Percentiles rank a stretch among this genome's conserved stretches.
phyloP scores from a whole-genome alignment of 2,797 vertebrate species.

The Gila robusta region DNA sequence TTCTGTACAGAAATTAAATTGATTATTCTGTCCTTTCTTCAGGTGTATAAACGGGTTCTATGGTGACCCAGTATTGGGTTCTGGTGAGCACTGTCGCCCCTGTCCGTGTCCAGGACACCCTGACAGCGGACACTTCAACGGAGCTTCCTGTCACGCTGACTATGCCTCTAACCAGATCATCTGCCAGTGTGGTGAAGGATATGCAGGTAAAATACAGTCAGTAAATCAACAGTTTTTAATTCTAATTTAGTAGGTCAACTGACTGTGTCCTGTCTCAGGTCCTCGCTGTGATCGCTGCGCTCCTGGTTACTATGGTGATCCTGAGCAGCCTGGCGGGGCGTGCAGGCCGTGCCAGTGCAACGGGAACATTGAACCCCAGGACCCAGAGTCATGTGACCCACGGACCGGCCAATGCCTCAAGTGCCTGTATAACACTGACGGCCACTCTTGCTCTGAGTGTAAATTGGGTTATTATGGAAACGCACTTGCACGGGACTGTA shows the following conservation, averaged over 20 bases:
- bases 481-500: slow-evolving; percentile 83
- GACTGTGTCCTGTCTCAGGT: slow-evolving; percentile 70
- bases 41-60: slow-evolving; percentile 87
- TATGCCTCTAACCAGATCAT: slow-evolving; percentile 79
- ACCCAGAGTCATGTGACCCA: slow-evolving; percentile 84
- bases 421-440: slow-evolving; percentile 85
- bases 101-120: slow-evolving; percentile 87
- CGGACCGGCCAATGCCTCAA: slow-evolving; percentile 82
- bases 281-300: slow-evolving; percentile 84
- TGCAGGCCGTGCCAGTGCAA: slow-evolving; percentile 86
- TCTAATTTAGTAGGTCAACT: not conserved
- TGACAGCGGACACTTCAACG: slow-evolving; percentile 82
- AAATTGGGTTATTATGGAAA: slow-evolving; percentile 85
- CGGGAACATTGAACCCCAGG: slow-evolving; percentile 83
- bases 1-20: not conserved
- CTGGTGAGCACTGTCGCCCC: slow-evolving; percentile 86
- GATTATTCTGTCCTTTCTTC: not conserved
- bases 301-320: slow-evolving; percentile 84
- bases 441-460: slow-evolving; percentile 80
- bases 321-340: slow-evolving; percentile 71
- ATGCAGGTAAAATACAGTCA: slow-evolving; percentile 76
- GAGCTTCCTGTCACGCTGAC: slow-evolving; percentile 79
- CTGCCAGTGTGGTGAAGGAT: slow-evolving; percentile 85
- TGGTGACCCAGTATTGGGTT: slow-evolving; percentile 86
- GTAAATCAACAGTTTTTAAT: not conserved